Evolutionary conservation across 2,888 invertebrate genomes (phyloP).

Genomic region (Torymus aiolomorphi): DNA sequence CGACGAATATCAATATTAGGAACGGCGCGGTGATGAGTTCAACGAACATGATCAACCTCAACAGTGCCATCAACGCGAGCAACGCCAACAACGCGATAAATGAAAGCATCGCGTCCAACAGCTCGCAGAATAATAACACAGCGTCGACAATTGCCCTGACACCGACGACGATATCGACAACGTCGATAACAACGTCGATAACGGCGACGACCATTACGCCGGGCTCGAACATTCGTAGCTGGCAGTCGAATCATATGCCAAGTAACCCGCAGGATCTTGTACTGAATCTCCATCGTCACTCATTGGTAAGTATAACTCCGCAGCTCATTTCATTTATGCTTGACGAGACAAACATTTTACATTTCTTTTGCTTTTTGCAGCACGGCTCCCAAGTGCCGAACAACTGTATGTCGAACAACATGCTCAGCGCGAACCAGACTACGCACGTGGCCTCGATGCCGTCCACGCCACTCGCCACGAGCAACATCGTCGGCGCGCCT

Average conservation of each 20-base stretch:
- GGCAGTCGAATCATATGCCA: slow-evolving; percentile 42
- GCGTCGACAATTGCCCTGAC: slow-evolving; percentile 38
- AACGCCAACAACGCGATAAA: slow-evolving; percentile 74
- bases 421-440: slow-evolving; percentile 24
- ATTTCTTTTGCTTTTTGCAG: neutral
- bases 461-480: slow-evolving; percentile 57
- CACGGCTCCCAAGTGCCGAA: slow-evolving; percentile 61
- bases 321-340: too few species aligned
- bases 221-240: slow-evolving; percentile 23
- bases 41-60: slow-evolving; percentile 70
- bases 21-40: slow-evolving; percentile 68
- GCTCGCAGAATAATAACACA: slow-evolving; percentile 65
- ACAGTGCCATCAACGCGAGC: slow-evolving; percentile 69
- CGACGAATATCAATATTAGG: slow-evolving; percentile 74
- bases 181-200: neutral
- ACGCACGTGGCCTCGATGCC: slow-evolving; percentile 51
- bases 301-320: slow-evolving; percentile 32
- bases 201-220: slow-evolving; percentile 40
- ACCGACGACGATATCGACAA: neutral
- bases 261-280: slow-evolving; percentile 61
- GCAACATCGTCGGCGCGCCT: slow-evolving; percentile 46
- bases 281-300: slow-evolving; percentile 61
- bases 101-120: slow-evolving; percentile 73
- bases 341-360: too few species aligned
- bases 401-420: slow-evolving; percentile 62